Evolutionary conservation across 2,888 invertebrate species (phyloP).

Genomic region (Drosophila subsilvestris): DNA sequence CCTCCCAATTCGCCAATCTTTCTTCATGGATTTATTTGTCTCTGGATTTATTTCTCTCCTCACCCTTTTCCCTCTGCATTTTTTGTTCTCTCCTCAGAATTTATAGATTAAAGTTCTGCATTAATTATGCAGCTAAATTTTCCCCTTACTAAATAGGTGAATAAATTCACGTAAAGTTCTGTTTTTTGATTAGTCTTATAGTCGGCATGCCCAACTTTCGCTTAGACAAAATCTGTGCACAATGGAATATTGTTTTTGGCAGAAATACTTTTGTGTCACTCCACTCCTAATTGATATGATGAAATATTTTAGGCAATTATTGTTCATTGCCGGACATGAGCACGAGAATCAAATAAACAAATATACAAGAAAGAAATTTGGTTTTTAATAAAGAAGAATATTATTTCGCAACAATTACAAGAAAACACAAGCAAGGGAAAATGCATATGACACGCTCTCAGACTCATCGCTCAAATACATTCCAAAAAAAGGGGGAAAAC

Average conservation of each 20-base stretch:
- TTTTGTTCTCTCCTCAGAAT: too few species aligned
- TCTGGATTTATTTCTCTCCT: too few species aligned
- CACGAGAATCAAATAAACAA: not conserved
- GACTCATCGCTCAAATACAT: not conserved
- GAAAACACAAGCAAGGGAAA: not conserved
- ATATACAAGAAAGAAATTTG: too few species aligned
- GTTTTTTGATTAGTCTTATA: too few species aligned
- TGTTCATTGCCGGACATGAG: not conserved
- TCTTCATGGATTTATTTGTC: too few species aligned
- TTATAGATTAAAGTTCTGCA: too few species aligned
- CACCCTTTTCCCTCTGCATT: too few species aligned
- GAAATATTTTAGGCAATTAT: not conserved
- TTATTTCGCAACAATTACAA: not conserved
- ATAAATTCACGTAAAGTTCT: too few species aligned
- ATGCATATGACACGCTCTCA: not conserved
- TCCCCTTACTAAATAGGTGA: too few species aligned
- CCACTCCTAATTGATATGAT: not conserved
- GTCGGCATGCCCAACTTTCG: too few species aligned
- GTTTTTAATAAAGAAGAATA: not conserved
- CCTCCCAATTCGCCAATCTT: too few species aligned
- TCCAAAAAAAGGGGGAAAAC: not conserved
- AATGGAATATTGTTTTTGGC: not conserved
- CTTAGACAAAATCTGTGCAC: not conserved
- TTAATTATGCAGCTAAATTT: too few species aligned
- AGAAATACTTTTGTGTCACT: not conserved